phyloP scores from a whole-genome alignment of 2,888 invertebrate species.

The Maniola hyperantus region DNA sequence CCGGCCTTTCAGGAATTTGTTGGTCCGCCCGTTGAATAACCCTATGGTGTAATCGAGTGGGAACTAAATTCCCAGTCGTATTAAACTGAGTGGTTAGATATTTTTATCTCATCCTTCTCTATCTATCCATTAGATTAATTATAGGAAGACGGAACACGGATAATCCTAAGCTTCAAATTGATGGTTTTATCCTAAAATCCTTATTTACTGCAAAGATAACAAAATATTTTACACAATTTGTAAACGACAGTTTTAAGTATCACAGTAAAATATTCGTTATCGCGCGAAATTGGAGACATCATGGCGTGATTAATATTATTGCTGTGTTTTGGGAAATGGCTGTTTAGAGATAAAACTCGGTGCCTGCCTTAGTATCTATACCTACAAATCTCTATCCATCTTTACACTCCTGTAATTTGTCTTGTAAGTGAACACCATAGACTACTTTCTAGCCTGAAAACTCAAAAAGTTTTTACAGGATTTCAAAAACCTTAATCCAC shows the following conservation, averaged over 20 bases:
- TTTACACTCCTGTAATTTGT: too few relatives aligned
- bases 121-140: conserved; percentile 4
- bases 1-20: too few relatives aligned
- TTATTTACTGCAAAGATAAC: conserved; percentile 11
- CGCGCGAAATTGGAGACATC: conserved; percentile 47
- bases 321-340: conserved; percentile 16
- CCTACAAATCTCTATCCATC: background rate
- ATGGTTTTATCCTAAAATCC: conserved; percentile 10
- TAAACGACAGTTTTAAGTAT: conserved; percentile 45
- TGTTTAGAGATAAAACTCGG: conserved; percentile 2
- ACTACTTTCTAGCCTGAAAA: too few relatives aligned
- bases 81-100: too few relatives aligned
- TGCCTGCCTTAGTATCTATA: too few relatives aligned
- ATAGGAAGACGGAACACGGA: background rate
- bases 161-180: conserved; percentile 12
- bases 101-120: too few relatives aligned
- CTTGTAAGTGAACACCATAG: too few relatives aligned
- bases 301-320: conserved; percentile 46
- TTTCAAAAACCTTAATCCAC: too few relatives aligned
- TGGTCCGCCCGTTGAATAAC: too few relatives aligned
- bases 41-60: too few relatives aligned
- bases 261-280: conserved; percentile 49
- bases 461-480: too few relatives aligned
- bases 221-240: conserved; percentile 38
- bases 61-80: too few relatives aligned